phyloP scores from a whole-genome alignment of 2,113 vertebrate genomes.

The Solenodon paradoxus region DNA sequence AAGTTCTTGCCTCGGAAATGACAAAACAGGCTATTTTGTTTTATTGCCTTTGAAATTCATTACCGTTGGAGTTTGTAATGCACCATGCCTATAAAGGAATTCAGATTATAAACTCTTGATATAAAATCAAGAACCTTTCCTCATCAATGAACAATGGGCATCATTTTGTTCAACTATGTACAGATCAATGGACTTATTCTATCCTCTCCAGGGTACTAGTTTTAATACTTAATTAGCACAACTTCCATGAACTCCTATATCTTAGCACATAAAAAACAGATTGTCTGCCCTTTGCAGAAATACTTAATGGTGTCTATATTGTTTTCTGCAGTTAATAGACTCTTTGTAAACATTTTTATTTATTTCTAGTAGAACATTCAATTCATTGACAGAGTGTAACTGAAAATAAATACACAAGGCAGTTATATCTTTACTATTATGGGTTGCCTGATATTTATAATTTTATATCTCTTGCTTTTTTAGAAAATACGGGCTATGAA shows the following conservation, averaged over 20 bases:
- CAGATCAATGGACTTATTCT: not conserved
- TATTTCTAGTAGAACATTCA: not conserved
- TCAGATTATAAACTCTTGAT: not conserved
- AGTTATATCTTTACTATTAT: not conserved
- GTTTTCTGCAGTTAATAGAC: not conserved
- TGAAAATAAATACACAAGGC: not conserved
- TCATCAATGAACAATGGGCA: not conserved
- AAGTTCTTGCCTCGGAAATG: not conserved
- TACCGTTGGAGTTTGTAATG: not conserved
- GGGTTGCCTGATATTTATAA: not conserved
- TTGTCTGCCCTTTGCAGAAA: not conserved
- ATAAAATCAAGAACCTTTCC: not conserved
- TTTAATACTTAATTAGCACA: slow-evolving; percentile 40
- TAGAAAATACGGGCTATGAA: not conserved
- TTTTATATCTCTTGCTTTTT: not conserved
- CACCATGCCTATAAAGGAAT: not conserved
- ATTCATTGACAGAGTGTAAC: not conserved
- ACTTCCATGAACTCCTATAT: slow-evolving; percentile 4
- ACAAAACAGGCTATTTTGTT: not conserved
- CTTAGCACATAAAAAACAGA: not conserved
- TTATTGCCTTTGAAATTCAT: not conserved
- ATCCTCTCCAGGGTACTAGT: not conserved
- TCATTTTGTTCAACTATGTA: slow-evolving; percentile 23
- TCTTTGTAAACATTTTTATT: not conserved
- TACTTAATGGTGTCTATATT: not conserved